Percentiles rank a stretch among this genome's conserved stretches.
Evolutionary conservation across 2,113 vertebrate genomes (phyloP).

Genomic region (Naja naja): DNA sequence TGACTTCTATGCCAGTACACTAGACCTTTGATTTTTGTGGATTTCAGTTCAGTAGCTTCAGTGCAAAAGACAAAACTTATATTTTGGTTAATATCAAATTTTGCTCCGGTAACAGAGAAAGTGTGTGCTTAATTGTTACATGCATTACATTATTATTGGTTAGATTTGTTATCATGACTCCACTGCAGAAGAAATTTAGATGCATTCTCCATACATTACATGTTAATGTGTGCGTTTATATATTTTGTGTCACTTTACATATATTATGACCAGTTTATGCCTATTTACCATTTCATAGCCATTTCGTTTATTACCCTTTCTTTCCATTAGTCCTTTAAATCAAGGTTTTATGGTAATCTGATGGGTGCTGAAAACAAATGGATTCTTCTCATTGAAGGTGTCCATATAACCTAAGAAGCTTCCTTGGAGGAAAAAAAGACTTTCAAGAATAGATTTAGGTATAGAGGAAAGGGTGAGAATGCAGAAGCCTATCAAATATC

Average conservation of each 20-base stretch:
- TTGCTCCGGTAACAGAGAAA: neutral
- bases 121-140: neutral
- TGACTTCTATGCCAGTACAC: neutral
- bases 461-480: neutral
- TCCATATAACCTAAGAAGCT: neutral
- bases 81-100: neutral
- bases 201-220: neutral
- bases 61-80: neutral
- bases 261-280: neutral
- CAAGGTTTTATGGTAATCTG: neutral
- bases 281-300: neutral
- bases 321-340: neutral
- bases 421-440: neutral
- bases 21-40: neutral
- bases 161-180: neutral
- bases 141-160: neutral
- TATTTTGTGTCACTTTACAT: neutral
- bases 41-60: neutral
- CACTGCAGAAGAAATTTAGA: neutral
- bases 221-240: neutral
- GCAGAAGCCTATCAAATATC: neutral
- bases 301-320: neutral
- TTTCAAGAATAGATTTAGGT: neutral
- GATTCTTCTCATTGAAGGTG: neutral
- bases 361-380: neutral